phyloP scores from a whole-genome alignment of 92 coral and sea anemone species.

The Zoanthus solanderi region DNA sequence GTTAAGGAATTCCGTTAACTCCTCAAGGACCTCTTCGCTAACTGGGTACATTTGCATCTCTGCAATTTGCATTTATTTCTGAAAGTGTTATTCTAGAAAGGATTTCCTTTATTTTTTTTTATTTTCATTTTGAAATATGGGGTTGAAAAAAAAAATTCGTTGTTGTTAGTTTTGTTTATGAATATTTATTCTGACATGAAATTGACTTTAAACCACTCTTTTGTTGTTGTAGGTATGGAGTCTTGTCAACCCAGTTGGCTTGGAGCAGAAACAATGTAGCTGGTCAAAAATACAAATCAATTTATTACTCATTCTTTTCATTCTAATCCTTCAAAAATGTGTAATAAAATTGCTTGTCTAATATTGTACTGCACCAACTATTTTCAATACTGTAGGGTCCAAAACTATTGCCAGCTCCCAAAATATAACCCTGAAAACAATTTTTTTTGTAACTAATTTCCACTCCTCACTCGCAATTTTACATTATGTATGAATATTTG shows the following conservation, averaged over 20 bases:
- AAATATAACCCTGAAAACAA: not conserved
- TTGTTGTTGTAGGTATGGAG: not conserved
- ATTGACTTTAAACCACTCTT: not conserved
- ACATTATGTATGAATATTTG: not conserved
- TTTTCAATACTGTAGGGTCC: not conserved
- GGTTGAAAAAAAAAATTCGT: not conserved
- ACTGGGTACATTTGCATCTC: not conserved
- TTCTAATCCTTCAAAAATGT: not conserved
- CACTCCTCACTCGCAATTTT: not conserved
- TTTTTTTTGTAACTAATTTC: not conserved
- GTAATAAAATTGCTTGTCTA: not conserved
- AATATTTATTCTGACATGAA: not conserved
- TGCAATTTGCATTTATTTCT: not conserved
- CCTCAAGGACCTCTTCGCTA: too few species aligned
- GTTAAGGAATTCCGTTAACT: too few species aligned
- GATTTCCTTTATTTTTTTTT: too few species aligned
- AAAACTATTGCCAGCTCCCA: not conserved
- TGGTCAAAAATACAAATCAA: not conserved
- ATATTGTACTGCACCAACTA: not conserved
- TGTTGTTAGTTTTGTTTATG: not conserved
- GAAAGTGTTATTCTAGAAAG: not conserved
- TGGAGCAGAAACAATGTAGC: not conserved
- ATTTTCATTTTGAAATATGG: not conserved
- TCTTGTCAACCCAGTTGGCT: not conserved
- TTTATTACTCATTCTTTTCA: not conserved